Evolutionary conservation across 2,113 vertebrate genomes (phyloP).

Genomic region (Pseudorasbora parva): DNA sequence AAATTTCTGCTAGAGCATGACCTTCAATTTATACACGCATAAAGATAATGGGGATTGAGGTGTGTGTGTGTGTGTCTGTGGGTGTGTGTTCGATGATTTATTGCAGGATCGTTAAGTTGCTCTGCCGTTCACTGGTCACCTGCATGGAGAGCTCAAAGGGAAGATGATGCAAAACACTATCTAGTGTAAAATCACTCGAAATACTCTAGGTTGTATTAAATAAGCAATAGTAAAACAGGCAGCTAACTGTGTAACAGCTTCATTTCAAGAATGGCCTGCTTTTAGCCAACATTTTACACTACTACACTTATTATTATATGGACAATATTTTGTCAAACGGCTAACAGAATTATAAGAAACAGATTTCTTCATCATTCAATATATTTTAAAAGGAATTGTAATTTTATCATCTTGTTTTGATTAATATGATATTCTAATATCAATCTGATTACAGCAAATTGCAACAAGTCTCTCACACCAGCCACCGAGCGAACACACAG

Average conservation of each 20-base stretch:
- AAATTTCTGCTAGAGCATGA: slow-evolving; percentile 53
- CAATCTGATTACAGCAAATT: too few species aligned
- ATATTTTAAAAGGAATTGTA: too few species aligned
- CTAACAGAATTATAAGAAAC: too few species aligned
- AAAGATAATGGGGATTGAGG: slow-evolving; percentile 59
- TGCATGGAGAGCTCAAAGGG: slow-evolving; percentile 46
- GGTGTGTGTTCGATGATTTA: slow-evolving; percentile 46
- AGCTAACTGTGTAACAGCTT: not conserved
- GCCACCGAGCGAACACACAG: too few species aligned
- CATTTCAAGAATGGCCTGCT: not conserved
- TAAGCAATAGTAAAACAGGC: not conserved
- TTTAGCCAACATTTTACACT: not conserved
- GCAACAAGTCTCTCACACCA: too few species aligned
- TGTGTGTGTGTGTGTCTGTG: slow-evolving; percentile 1
- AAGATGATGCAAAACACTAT: slow-evolving; percentile 52
- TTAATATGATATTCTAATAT: too few species aligned
- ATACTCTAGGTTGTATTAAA: not conserved
- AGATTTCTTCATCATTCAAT: too few species aligned
- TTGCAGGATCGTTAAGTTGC: slow-evolving; percentile 59
- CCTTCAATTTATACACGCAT: slow-evolving; percentile 54
- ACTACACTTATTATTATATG: too few species aligned
- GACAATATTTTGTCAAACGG: too few species aligned
- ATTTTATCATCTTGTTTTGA: too few species aligned
- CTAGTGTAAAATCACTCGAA: slow-evolving; percentile 23
- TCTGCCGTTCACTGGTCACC: slow-evolving; percentile 40